Base-by-base conservation (phyloP, 2,888 invertebrate species). In the Conus canariensis region DNA sequence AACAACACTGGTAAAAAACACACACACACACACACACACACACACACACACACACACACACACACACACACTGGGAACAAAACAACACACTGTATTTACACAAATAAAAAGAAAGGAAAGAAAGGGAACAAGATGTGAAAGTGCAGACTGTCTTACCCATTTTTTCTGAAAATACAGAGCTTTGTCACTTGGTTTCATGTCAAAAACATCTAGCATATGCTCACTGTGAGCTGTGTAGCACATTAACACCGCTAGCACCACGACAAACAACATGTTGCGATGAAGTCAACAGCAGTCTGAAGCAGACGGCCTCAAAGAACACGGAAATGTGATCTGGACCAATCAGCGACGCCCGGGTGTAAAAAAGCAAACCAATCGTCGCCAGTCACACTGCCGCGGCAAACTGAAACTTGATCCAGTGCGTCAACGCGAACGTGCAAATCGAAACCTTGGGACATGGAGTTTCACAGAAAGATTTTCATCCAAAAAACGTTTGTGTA, bases 111-210 rank as follows among this genome's bases (percentile, higher is more conserved):
- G 4, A 45, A 45, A 45, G 45, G 45, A 45, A 45, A 45, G 45
- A 45, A 45, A 45, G 45, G 45, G 45, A 45, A 45, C 45, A 45
- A 45, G 45, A 45, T 45, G 30, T 30, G 45, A 45, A 45, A 45
- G 45, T 3, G 45, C 45, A 45, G 45, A 45, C 45, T 45, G 45
- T 2, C 82, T 83, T 19, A 83, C 82, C 82, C 58, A 83, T 83
- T 60, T 86, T 5, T 86, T 86, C n/a, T 60, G 67, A 8, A 22
- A 86, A 22, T 86, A 86, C 30, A 60, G 16, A 12, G 74, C 83
- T 14, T n/a, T n/a, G 10, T 87, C 89, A 5, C n/a, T 59, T 5
- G 89, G 82, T 58, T 83, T 83, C 82, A 83, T 58, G 6, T 83
- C 82, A 83, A 83, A 83, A 58, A 58, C 58, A 22, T 83, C 82